Conservation (phyloP, 2,888 invertebrate species). For the Drosophila maculinotata region DNA sequence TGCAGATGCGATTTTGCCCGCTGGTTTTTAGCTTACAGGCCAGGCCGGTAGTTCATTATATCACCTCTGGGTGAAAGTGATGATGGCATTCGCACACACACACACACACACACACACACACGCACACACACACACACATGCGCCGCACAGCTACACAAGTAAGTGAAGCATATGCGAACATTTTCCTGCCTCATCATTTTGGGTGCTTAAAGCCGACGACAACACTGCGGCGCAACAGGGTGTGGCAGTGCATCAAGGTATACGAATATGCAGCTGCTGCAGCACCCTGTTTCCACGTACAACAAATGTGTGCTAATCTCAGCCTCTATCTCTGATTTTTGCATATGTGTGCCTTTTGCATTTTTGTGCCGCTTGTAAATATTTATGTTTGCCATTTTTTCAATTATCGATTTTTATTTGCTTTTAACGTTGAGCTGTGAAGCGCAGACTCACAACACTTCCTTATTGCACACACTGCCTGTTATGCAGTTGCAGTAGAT, state of each 20-base stretch:
- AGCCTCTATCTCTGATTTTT: conserved; percentile 5
- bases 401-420: conserved; percentile 74
- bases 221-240: conserved; percentile 2
- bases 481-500: conserved; percentile 33
- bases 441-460: conserved; percentile 52
- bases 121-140: conserved; percentile 16
- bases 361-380: conserved; percentile 53
- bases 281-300: conserved; percentile 18
- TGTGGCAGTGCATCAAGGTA: conserved; percentile 5
- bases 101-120: conserved; percentile 19
- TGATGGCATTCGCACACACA: conserved; percentile 72
- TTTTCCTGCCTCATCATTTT: conserved; percentile 69
- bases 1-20: conserved; percentile 45
- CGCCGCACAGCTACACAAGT: conserved; percentile 22
- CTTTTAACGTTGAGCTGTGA: conserved; percentile 51
- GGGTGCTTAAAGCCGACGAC: conserved; percentile 29
- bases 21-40: conserved; percentile 53
- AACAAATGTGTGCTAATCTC: conserved; percentile 57
- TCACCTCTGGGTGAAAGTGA: conserved; percentile 82
- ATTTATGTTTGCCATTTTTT: conserved; percentile 69
- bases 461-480: conserved; percentile 63
- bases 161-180: conserved; percentile 71
- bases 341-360: conserved; percentile 34
- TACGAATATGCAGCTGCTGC: neutral
- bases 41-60: conserved; percentile 77